Evolutionary conservation across 2,797 vertebrate genomes (phyloP).

Genomic region (Caiman crocodilus): DNA sequence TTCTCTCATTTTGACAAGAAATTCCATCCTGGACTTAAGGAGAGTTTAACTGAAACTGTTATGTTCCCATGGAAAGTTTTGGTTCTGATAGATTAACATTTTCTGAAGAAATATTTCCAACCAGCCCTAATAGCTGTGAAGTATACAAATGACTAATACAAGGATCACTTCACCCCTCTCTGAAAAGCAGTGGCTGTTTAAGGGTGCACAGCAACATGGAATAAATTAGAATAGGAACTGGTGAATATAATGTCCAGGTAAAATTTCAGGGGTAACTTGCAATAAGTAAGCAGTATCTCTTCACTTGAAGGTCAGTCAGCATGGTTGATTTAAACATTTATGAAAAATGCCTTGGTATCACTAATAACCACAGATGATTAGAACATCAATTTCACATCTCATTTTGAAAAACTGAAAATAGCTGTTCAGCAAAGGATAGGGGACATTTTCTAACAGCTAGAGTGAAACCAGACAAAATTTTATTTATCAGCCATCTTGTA

Average conservation of each 20-base stretch:
- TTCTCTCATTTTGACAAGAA: neutral
- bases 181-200: neutral
- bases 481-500: slow-evolving; percentile 13
- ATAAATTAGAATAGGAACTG: neutral
- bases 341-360: neutral
- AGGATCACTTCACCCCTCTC: neutral
- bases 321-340: slow-evolving; percentile 3
- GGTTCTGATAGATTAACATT: neutral
- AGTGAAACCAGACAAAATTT: slow-evolving; percentile 26
- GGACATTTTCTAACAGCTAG: slow-evolving; percentile 50
- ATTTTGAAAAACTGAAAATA: slow-evolving; percentile 42
- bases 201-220: neutral
- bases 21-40: neutral
- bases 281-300: neutral
- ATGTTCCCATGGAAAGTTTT: neutral
- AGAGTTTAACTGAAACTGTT: neutral
- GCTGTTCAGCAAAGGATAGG: slow-evolving; percentile 33
- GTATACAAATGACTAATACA: slow-evolving; percentile 31
- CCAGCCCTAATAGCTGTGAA: neutral
- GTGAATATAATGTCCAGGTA: neutral
- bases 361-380: neutral
- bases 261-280: neutral
- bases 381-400: neutral
- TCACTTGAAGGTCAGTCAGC: slow-evolving; percentile 5
- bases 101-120: slow-evolving; percentile 15